Evolutionary conservation across 2,888 invertebrate genomes (phyloP).

Genomic region (Pseudolycoriella hygida): DNA sequence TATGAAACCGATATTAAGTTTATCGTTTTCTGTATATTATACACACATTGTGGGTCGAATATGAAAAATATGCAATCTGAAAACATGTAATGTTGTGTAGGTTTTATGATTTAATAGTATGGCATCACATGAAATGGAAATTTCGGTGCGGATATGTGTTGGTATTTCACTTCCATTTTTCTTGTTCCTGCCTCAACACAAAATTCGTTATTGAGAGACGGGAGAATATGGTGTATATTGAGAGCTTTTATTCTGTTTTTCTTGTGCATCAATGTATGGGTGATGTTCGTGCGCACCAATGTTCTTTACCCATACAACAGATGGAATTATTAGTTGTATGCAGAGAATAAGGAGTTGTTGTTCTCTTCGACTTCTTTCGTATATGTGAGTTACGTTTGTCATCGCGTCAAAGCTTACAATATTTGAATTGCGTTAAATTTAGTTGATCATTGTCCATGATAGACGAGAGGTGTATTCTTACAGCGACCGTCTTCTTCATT

Average conservation of each 20-base stretch:
- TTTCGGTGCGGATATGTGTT: not conserved
- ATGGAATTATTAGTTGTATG: too few relatives aligned
- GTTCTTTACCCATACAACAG: not conserved
- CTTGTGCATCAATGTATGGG: not conserved
- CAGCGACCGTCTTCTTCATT: not conserved
- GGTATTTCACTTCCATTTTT: not conserved
- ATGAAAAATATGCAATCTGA: too few relatives aligned
- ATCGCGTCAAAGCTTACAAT: not conserved
- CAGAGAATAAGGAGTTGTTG: too few relatives aligned
- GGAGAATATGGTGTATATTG: too few relatives aligned
- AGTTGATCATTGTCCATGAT: conserved; percentile 31
- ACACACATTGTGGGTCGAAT: not conserved
- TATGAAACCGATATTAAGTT: too few relatives aligned
- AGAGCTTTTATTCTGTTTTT: not conserved
- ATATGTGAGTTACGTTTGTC: too few relatives aligned
- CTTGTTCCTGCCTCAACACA: conserved; percentile 9
- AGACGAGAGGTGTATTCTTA: conserved; percentile 27
- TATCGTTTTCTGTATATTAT: not conserved
- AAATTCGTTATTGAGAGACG: conserved; percentile 2
- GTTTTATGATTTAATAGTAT: not conserved
- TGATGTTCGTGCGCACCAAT: not conserved
- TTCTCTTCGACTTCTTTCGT: too few relatives aligned
- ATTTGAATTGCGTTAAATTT: conserved; percentile 15
- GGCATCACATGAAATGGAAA: conserved; percentile 4
- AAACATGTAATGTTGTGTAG: too few relatives aligned